Conservation (phyloP, 2,113 vertebrate genomes). For the Platycercus adscitus region DNA sequence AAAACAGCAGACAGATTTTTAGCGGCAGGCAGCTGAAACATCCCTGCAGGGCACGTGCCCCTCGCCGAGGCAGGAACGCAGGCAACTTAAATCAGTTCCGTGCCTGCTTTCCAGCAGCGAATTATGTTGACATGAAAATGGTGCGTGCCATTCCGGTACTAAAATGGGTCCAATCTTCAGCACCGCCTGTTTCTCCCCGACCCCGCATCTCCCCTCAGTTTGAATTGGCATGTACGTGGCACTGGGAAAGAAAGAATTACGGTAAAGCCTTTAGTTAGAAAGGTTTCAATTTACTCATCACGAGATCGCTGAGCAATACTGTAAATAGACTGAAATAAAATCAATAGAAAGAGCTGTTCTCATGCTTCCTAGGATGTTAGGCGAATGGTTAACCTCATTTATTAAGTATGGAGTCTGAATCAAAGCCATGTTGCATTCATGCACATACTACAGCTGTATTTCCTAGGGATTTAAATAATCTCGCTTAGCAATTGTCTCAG, state of each 20-base stretch:
- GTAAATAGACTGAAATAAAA: constrained; percentile 15
- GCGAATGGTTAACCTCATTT: constrained; percentile 6
- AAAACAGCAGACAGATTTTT: constrained; percentile 78
- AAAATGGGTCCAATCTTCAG: constrained; percentile 61
- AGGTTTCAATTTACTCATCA: constrained; percentile 69
- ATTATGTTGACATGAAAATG: constrained; percentile 17
- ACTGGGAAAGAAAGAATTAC: background rate
- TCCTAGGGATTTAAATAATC: constrained; percentile 22
- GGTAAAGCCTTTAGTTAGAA: constrained; percentile 44
- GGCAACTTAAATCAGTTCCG: constrained; percentile 60
- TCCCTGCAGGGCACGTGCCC: constrained; percentile 65
- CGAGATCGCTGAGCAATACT: constrained; percentile 4
- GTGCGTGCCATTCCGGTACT: constrained; percentile 52
- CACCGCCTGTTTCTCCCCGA: background rate
- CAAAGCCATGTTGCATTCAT: background rate
- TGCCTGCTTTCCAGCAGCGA: constrained; percentile 2
- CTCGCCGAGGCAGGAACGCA: constrained; percentile 46
- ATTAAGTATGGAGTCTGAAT: background rate
- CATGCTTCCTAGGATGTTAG: background rate
- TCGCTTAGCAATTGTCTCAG: background rate
- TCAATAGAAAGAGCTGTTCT: background rate
- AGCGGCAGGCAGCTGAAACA: constrained; percentile 71
- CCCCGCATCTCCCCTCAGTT: background rate
- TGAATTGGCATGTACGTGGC: background rate
- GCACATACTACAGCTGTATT: background rate